Conservation (phyloP, 2,888 invertebrate genomes). For the Limnephilus lunatus region DNA sequence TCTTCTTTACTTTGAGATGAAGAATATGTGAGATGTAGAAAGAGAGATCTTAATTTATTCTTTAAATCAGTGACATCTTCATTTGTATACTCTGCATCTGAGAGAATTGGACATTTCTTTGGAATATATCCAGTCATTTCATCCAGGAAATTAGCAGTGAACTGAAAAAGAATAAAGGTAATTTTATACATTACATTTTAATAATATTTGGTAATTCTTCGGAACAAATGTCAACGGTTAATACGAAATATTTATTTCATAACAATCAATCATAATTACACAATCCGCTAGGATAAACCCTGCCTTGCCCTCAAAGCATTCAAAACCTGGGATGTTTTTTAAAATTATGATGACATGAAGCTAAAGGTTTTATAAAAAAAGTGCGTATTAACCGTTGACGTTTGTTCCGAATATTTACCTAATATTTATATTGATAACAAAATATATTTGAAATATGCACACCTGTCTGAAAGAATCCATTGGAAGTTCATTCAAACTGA, state of each 20-base stretch:
- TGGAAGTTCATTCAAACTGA: conserved; percentile 48
- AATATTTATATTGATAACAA: not conserved
- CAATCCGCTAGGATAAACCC: too few relatives aligned
- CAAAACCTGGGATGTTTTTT: too few relatives aligned
- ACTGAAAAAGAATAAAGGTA: conserved; percentile 46
- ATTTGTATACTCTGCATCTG: conserved; percentile 19
- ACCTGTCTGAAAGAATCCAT: conserved; percentile 56
- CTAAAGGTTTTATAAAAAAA: too few relatives aligned
- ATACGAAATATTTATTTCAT: too few relatives aligned
- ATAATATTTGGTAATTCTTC: too few relatives aligned
- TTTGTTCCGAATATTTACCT: too few relatives aligned
- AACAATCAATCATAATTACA: too few relatives aligned
- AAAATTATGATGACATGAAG: too few relatives aligned
- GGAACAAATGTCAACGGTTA: too few relatives aligned
- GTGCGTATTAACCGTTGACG: too few relatives aligned
- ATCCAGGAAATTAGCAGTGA: conserved; percentile 54
- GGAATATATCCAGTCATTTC: conserved; percentile 60
- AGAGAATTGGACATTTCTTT: conserved; percentile 17
- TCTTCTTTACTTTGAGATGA: conserved; percentile 33
- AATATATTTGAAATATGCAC: not conserved
- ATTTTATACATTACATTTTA: not conserved
- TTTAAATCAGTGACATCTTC: conserved; percentile 48
- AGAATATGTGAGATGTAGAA: conserved; percentile 46
- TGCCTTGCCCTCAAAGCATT: too few relatives aligned
- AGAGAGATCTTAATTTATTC: conserved; percentile 50